These are phyloP conservation scores for Hystrix brachyura DNA, from an alignment of 2,113 vertebrate species.

Conservation along the genomic window DNA sequence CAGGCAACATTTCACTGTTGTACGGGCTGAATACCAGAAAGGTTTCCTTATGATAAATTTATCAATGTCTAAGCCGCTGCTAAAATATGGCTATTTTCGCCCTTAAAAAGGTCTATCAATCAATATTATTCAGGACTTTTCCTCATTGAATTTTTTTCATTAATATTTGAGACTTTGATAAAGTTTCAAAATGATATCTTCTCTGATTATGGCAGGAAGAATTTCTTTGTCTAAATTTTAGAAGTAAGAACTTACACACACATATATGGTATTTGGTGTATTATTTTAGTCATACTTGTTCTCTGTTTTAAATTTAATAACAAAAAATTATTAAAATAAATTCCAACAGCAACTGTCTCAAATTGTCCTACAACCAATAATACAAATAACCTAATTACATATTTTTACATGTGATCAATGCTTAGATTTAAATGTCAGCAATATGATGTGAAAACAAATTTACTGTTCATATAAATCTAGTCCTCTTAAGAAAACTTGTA, in stretches of 20 bases:
- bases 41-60: conserved; percentile 82
- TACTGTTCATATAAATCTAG: not conserved
- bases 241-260: not conserved
- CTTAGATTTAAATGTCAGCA: not conserved
- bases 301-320: not conserved
- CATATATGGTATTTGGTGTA: not conserved
- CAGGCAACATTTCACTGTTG: conserved; percentile 79
- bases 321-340: conserved; percentile 11
- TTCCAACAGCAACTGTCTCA: not conserved
- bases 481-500: not conserved
- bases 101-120: conserved; percentile 86
- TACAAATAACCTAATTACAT: not conserved
- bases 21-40: conserved; percentile 70
- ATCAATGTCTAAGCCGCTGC: conserved; percentile 82
- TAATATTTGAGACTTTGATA: conserved; percentile 78
- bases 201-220: not conserved
- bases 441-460: not conserved
- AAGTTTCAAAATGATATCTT: conserved; percentile 77
- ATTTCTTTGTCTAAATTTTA: conserved; percentile 31
- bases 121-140: conserved; percentile 85
- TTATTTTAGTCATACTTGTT: conserved; percentile 2
- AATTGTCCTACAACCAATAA: not conserved
- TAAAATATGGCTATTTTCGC: conserved; percentile 86
- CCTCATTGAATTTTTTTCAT: conserved; percentile 82
- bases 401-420: not conserved